Evolutionary conservation across 2,888 invertebrate species (phyloP).

Genomic region (Tridacna crocea): DNA sequence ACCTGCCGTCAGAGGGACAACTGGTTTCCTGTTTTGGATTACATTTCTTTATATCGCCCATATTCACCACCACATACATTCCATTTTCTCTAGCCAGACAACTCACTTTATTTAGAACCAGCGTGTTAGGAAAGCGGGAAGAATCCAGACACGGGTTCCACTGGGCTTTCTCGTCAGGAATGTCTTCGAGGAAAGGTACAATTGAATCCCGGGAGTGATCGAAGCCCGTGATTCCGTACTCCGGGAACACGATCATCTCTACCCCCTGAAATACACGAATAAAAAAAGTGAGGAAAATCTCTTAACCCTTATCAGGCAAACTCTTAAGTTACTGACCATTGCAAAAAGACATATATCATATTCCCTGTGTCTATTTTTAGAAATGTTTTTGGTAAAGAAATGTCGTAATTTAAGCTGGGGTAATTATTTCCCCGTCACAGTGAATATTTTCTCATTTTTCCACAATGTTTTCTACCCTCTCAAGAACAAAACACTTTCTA

Average conservation of each 20-base stretch:
- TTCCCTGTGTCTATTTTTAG: no score
- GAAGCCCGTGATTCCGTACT: constrained; percentile 86
- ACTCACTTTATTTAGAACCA: constrained; percentile 81
- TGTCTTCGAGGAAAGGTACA: constrained; percentile 67
- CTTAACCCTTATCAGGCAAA: no score
- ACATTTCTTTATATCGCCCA: constrained; percentile 88
- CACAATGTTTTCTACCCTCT: no score
- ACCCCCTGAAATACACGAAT: constrained; percentile 86
- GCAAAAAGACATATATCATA: no score
- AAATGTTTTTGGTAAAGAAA: no score
- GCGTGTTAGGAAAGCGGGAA: constrained; percentile 31
- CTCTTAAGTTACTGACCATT: no score
- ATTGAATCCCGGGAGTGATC: constrained; percentile 63
- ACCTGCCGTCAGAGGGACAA: constrained; percentile 72
- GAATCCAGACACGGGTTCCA: constrained; percentile 82
- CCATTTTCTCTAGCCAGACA: constrained; percentile 86
- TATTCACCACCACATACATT: constrained; percentile 90
- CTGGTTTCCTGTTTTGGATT: constrained; percentile 55
- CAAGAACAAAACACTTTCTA: not conserved
- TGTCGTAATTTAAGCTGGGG: no score
- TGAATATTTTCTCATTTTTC: no score
- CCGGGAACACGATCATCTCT: constrained; percentile 92
- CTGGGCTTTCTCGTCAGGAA: constrained; percentile 83
- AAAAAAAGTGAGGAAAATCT: no score
- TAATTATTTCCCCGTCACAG: no score